Conservation (phyloP, 2,888 invertebrate genomes). For the Zele albiditarsus region DNA sequence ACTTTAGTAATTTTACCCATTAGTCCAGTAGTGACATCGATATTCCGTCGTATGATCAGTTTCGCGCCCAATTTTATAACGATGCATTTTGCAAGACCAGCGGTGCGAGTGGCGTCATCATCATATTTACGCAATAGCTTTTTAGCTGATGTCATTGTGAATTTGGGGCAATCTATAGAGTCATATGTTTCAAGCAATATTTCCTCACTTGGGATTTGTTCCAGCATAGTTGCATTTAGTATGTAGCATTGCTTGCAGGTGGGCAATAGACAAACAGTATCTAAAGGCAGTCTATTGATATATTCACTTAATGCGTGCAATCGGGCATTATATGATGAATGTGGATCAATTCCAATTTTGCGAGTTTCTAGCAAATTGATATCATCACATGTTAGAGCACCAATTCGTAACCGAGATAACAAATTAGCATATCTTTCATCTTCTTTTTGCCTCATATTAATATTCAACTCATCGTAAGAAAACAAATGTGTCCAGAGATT, state of each 20-base stretch:
- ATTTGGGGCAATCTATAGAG: slow-evolving; percentile 45
- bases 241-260: too few species aligned
- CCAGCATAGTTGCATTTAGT: slow-evolving; percentile 47
- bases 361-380: slow-evolving; percentile 29
- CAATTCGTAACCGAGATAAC: slow-evolving; percentile 45
- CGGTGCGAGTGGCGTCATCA: slow-evolving; percentile 51
- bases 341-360: slow-evolving; percentile 39
- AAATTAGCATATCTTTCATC: slow-evolving; percentile 50
- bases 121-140: slow-evolving; percentile 47
- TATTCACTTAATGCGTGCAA: slow-evolving; percentile 52
- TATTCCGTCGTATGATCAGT: too few species aligned
- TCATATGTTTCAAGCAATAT: slow-evolving; percentile 50
- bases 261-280: too few species aligned
- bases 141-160: slow-evolving; percentile 45
- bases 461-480: too few species aligned
- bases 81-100: too few species aligned
- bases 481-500: slow-evolving; percentile 58
- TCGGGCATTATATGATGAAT: slow-evolving; percentile 39
- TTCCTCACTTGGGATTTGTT: slow-evolving; percentile 43
- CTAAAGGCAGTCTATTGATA: too few species aligned
- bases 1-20: slow-evolving; percentile 52
- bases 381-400: slow-evolving; percentile 9
- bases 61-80: too few species aligned
- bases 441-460: too few species aligned
- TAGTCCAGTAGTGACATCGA: slow-evolving; percentile 57